These are phyloP conservation scores for Sinosuthora webbiana DNA, from an alignment of 2,113 vertebrate species.

Conservation along the genomic window DNA sequence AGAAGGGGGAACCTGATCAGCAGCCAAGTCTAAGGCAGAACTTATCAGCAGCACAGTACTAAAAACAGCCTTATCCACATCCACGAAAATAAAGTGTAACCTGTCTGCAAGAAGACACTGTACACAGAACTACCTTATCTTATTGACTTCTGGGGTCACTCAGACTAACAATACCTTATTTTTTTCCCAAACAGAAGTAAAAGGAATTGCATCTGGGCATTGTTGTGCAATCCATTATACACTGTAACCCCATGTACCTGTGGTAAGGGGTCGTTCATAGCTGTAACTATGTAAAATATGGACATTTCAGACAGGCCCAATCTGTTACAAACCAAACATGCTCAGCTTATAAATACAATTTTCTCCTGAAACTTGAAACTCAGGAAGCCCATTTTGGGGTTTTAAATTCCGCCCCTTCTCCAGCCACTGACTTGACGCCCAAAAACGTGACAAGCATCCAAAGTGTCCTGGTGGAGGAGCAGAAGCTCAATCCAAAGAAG, in stretches of 20 bases:
- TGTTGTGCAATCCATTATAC: background rate
- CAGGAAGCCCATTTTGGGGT: background rate
- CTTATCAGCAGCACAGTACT: background rate
- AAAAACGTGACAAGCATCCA: background rate
- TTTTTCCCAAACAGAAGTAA: background rate
- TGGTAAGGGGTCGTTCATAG: background rate
- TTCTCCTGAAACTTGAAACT: background rate
- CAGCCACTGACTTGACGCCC: background rate
- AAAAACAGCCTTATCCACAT: background rate
- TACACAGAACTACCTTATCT: background rate
- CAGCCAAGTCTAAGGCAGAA: background rate
- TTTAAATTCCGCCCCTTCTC: background rate
- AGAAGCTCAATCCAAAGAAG: constrained; percentile 14
- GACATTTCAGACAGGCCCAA: background rate
- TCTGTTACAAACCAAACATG: background rate
- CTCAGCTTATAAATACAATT: background rate
- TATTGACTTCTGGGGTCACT: background rate
- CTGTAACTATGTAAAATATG: background rate
- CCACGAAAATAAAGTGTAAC: background rate
- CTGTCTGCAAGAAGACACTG: background rate
- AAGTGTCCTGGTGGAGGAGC: background rate
- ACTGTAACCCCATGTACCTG: background rate
- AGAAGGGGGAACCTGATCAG: background rate
- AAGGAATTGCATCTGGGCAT: background rate
- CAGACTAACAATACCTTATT: background rate